A percentile compares a stretch with the other conserved stretches of the same genome.
Evolutionary conservation across 1,140 invertebrate species (phyloP).

Genomic region (Daktulosphaira vitifoliae): DNA sequence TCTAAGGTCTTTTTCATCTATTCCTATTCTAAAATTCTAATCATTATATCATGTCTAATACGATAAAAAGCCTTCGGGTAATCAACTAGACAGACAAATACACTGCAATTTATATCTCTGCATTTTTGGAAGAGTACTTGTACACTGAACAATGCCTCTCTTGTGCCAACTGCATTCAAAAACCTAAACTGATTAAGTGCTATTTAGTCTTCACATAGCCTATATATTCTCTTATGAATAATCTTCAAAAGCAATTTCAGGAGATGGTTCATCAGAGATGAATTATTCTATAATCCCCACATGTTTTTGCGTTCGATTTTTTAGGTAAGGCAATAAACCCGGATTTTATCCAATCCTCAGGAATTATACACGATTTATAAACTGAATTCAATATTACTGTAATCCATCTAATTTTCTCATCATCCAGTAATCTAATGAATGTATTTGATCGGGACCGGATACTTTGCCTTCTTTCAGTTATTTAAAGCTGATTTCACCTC

Average conservation of each 20-base stretch:
- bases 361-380: slow-evolving; percentile 27
- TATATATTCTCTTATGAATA: no score
- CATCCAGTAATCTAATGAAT: slow-evolving; percentile 27
- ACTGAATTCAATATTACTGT: slow-evolving; percentile 24
- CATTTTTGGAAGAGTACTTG: no score
- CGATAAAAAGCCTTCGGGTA: no score
- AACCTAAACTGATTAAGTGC: no score
- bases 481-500: not conserved
- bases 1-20: no score
- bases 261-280: slow-evolving; percentile 2
- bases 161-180: no score
- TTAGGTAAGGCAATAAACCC: slow-evolving; percentile 20
- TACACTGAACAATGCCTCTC: no score
- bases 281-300: not conserved
- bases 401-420: not conserved
- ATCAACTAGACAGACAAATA: no score
- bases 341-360: slow-evolving; percentile 31
- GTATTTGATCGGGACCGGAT: slow-evolving; percentile 3
- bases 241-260: slow-evolving; percentile 27
- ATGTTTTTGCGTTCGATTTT: not conserved
- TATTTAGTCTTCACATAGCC: no score
- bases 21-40: no score
- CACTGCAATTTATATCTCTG: no score
- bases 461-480: slow-evolving; percentile 26
- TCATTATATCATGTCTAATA: no score